Base-by-base conservation (phyloP, 2,113 vertebrate species). In the Natator depressus region DNA sequence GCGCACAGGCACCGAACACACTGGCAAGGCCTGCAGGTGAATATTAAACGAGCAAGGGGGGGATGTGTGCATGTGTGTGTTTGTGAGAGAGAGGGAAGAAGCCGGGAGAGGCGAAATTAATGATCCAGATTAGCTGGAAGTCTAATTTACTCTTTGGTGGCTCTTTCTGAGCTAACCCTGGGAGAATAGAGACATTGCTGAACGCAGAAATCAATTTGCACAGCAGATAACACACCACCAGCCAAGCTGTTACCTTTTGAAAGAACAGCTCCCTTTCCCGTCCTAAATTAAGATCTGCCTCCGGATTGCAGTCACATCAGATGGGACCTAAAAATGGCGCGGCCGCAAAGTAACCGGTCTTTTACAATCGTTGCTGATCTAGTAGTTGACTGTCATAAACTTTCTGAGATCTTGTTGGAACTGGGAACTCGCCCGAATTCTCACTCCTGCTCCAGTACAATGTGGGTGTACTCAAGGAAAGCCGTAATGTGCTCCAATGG, bases 231-330 rank as follows among this genome's bases (percentile, higher is more conserved):
- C 27, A 85, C 89, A 84, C 65, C 1, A 35, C 85, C 47, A 25
- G 0, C 65, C 93, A 80, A 89, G 20, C 0, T 0, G 42, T 90
- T 89, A 92, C 89, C 93, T 95, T 81, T 75, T 9, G 54, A 82
- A 80, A 19, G 82, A 95, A 80, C 85, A 88, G 84, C 72, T 51
- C 93, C 91, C 94, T 94, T 80, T 87, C 94, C 51, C 83, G 82
- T 81, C 93, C 94, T 50, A 55, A 87, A 89, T 83, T 31, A 46
- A 83, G 95, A 95, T 94, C 90, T 59, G 53, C 20, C 82, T 85
- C 87, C 89, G 65, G 94, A 95, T 90, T 90, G 90, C 79, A 50
- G 75, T 22, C 55, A 79, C 94, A 93, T 94, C 93, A 83, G 94
- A 85, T 83, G 89, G 93, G 35, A 91, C 89, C 80, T 19, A 55